These are phyloP conservation scores for Ianthella basta DNA, from an alignment of 37 sponge, comb jelly and placozoan genomes.

Conservation along the genomic window DNA sequence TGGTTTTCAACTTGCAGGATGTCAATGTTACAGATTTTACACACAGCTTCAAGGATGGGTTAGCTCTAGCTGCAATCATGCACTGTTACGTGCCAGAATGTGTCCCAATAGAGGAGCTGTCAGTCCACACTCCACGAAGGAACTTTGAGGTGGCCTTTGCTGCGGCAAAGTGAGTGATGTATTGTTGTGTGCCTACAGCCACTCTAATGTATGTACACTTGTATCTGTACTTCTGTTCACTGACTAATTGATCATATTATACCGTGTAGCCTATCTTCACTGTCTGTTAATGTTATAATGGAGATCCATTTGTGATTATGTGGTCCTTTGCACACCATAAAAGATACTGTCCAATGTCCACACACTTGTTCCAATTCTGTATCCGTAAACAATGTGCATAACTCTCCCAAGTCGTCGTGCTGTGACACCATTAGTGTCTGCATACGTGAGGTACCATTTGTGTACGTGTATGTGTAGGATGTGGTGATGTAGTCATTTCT, in stretches of 20 bases:
- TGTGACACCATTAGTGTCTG: no score
- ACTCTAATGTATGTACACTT: neutral
- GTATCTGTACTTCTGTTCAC: neutral
- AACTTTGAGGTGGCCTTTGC: slow-evolving; percentile 83
- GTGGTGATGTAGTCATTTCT: no score
- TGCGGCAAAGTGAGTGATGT: slow-evolving; percentile 67
- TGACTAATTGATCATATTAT: neutral
- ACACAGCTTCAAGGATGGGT: slow-evolving; percentile 77
- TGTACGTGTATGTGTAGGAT: no score
- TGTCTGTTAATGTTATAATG: neutral
- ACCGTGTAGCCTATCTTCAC: neutral
- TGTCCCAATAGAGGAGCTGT: slow-evolving; percentile 78
- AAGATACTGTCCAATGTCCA: no score
- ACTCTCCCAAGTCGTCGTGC: no score
- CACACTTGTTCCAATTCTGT: no score
- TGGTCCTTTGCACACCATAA: no score
- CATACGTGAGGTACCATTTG: no score
- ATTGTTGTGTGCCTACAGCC: neutral
- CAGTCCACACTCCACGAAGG: slow-evolving; percentile 57
- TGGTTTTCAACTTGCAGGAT: slow-evolving; percentile 41
- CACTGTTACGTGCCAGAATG: slow-evolving; percentile 79
- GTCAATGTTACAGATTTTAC: slow-evolving; percentile 85
- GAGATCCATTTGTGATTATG: no score
- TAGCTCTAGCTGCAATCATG: slow-evolving; percentile 87
- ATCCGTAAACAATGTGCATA: no score